Conservation (phyloP, 2,888 invertebrate genomes). For the Thera obeliscata region DNA sequence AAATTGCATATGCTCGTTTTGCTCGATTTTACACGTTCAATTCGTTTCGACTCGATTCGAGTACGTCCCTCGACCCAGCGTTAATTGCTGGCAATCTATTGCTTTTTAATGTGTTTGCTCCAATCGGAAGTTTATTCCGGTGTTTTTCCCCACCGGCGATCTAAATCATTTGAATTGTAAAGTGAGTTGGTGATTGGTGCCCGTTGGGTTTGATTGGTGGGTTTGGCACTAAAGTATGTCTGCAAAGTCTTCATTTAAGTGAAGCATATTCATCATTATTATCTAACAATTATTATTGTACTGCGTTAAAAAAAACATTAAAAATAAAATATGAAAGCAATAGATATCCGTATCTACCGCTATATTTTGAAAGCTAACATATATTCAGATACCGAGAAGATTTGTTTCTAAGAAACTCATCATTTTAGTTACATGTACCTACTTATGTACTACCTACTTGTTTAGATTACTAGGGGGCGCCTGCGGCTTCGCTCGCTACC, state of each 20-base stretch:
- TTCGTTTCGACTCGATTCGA: constrained; percentile 32
- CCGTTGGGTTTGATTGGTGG: not conserved
- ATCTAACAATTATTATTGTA: too few species aligned
- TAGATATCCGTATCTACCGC: too few species aligned
- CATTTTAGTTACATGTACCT: too few species aligned
- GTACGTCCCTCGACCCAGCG: constrained; percentile 45
- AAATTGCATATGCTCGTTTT: constrained; percentile 59
- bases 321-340: too few species aligned
- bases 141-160: constrained; percentile 48
- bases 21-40: constrained; percentile 44
- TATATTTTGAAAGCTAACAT: too few species aligned
- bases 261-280: not conserved
- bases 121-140: constrained; percentile 53
- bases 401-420: too few species aligned
- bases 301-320: too few species aligned
- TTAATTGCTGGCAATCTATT: constrained; percentile 76
- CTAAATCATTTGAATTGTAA: constrained; percentile 51
- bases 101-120: constrained; percentile 71
- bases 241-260: not conserved
- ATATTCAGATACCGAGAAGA: too few species aligned
- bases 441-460: too few species aligned
- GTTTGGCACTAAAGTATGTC: not conserved
- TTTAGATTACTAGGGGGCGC: too few species aligned
- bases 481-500: too few species aligned
- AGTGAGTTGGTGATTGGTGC: constrained; percentile 18